phyloP scores from a whole-genome alignment of 64 coral and sea anemone genomes.

The Astreopora myriophthalma region DNA sequence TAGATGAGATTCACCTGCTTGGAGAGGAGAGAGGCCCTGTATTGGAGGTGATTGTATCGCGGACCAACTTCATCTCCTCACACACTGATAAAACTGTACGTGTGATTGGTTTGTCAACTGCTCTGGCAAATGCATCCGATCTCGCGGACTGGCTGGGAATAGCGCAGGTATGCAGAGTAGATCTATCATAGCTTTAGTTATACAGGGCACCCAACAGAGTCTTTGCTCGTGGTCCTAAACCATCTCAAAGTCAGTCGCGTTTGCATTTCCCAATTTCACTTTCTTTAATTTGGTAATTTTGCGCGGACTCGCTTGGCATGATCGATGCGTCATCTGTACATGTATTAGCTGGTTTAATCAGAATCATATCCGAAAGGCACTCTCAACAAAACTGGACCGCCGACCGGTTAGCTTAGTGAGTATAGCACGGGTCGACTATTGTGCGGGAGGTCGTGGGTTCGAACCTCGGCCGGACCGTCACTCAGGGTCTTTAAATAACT shows the following conservation, averaged over 20 bases:
- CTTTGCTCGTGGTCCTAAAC: neutral
- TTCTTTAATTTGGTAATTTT: neutral
- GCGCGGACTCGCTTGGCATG: too few species aligned
- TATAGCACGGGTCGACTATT: too few species aligned
- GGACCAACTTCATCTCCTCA: slow-evolving; percentile 98
- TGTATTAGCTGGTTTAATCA: too few species aligned
- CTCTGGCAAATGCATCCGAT: slow-evolving; percentile 92
- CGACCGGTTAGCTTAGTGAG: too few species aligned
- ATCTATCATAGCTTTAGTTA: neutral
- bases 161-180: slow-evolving; percentile 30
- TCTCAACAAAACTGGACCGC: too few species aligned
- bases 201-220: neutral
- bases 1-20: slow-evolving; percentile 98
- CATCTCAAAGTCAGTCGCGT: neutral
- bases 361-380: too few species aligned
- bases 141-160: slow-evolving; percentile 96
- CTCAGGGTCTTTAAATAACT: too few species aligned
- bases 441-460: too few species aligned
- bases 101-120: slow-evolving; percentile 92
- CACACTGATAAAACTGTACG: slow-evolving; percentile 90
- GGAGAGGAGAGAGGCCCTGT: slow-evolving; percentile 99
- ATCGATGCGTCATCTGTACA: too few species aligned
- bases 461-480: too few species aligned
- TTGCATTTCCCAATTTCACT: too few species aligned
- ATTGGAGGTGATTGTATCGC: slow-evolving; percentile 95